phyloP scores from a whole-genome alignment of 2,113 vertebrate genomes.

The Paralichthys olivaceus region DNA sequence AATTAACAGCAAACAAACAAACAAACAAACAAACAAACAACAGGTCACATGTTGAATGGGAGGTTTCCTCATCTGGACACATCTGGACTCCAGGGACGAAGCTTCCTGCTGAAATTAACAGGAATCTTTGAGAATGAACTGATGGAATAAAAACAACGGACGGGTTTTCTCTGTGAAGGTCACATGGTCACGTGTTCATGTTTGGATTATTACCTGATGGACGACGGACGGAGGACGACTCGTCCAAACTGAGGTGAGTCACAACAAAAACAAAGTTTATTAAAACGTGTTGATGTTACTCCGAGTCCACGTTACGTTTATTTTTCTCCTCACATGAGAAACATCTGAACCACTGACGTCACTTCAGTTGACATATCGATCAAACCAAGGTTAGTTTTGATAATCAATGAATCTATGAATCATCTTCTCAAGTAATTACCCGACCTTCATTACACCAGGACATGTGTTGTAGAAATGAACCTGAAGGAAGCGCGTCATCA shows the following conservation, averaged over 20 bases:
- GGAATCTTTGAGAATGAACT: not conserved
- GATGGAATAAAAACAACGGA: slow-evolving; percentile 34
- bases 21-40: not conserved
- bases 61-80: too few species aligned
- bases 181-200: not conserved
- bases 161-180: slow-evolving; percentile 12
- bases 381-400: too few species aligned
- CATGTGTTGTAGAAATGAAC: too few species aligned
- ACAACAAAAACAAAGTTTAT: not conserved
- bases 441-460: too few species aligned
- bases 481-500: too few species aligned
- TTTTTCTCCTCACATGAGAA: too few species aligned
- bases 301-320: too few species aligned
- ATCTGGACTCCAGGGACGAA: not conserved
- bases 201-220: slow-evolving; percentile 57
- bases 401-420: too few species aligned
- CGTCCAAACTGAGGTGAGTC: slow-evolving; percentile 43
- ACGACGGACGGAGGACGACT: not conserved
- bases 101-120: not conserved
- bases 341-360: too few species aligned
- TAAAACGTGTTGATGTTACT: not conserved
- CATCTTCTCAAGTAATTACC: too few species aligned
- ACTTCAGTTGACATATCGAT: too few species aligned
- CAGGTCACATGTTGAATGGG: not conserved
- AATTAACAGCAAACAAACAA: not conserved